Percentiles rank a stretch among this genome's conserved stretches.
These are phyloP conservation scores for Campopleginae sp. DNA, from an alignment of 2,888 invertebrate genomes.

Conservation along the genomic window DNA sequence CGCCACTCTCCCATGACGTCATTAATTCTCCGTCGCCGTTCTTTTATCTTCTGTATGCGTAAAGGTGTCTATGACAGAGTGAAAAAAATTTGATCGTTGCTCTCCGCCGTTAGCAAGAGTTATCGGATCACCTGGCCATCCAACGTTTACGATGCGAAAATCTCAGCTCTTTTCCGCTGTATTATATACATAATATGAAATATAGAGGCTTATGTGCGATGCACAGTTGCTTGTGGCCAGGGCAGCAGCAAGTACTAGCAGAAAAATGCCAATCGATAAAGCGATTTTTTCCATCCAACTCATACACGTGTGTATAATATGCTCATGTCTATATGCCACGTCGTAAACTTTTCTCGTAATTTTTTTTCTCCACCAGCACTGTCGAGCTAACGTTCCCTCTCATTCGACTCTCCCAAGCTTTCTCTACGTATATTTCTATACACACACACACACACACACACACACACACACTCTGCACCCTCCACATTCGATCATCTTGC, in stretches of 20 bases:
- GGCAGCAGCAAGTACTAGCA: constrained; percentile 24
- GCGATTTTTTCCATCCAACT: constrained; percentile 58
- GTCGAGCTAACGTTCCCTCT: constrained; percentile 24
- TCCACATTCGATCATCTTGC: constrained; percentile 7
- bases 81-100: constrained; percentile 46
- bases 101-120: constrained; percentile 47
- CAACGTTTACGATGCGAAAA: constrained; percentile 64
- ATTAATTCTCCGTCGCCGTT: constrained; percentile 54
- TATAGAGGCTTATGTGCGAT: constrained; percentile 36
- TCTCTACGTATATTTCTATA: constrained; percentile 3
- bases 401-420: constrained; percentile 35
- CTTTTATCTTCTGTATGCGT: constrained; percentile 33
- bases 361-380: constrained; percentile 47
- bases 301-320: constrained; percentile 11
- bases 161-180: constrained; percentile 54
- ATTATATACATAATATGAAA: constrained; percentile 9
- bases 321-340: constrained; percentile 26
- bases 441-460: no score
- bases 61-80: constrained; percentile 20
- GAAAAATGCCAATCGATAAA: constrained; percentile 64
- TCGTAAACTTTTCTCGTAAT: constrained; percentile 61
- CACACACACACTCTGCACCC: no score
- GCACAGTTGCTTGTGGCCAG: constrained; percentile 31
- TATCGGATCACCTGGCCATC: constrained; percentile 60
- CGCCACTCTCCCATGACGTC: constrained; percentile 29